phyloP scores from a whole-genome alignment of 2,797 vertebrate genomes.

The Iguana delicatissima region DNA sequence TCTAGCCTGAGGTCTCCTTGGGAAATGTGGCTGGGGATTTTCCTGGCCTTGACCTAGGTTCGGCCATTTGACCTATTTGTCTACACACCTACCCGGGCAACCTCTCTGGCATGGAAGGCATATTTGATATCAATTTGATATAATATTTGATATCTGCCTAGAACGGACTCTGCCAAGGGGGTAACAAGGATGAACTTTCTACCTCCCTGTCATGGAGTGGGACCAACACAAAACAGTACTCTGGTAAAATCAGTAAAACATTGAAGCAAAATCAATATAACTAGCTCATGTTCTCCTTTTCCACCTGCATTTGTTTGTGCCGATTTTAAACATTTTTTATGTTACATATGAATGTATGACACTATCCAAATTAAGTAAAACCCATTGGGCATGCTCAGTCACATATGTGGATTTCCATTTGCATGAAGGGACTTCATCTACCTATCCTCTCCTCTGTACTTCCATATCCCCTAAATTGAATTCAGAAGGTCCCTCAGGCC shows the following conservation, averaged over 20 bases:
- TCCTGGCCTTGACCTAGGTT: too few relatives aligned
- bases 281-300: too few relatives aligned
- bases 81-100: too few relatives aligned
- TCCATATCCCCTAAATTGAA: not conserved
- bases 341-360: not conserved
- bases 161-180: too few relatives aligned
- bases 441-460: not conserved
- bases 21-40: too few relatives aligned
- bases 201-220: not conserved
- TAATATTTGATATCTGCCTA: too few relatives aligned
- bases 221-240: not conserved
- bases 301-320: rapidly evolving
- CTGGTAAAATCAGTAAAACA: not conserved
- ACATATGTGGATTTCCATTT: not conserved
- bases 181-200: not conserved
- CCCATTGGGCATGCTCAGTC: not conserved
- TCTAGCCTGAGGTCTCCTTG: too few relatives aligned
- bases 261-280: not conserved
- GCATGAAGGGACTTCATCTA: not conserved
- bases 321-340: not conserved
- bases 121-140: too few relatives aligned
- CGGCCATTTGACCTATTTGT: too few relatives aligned
- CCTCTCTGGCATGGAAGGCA: too few relatives aligned
- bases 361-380: not conserved
- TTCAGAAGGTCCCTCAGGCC: not conserved